A percentile compares a stretch with the other conserved stretches of the same genome.
Evolutionary conservation across 2,797 vertebrate genomes (phyloP).

Genomic region (Sebastes diploproa): DNA sequence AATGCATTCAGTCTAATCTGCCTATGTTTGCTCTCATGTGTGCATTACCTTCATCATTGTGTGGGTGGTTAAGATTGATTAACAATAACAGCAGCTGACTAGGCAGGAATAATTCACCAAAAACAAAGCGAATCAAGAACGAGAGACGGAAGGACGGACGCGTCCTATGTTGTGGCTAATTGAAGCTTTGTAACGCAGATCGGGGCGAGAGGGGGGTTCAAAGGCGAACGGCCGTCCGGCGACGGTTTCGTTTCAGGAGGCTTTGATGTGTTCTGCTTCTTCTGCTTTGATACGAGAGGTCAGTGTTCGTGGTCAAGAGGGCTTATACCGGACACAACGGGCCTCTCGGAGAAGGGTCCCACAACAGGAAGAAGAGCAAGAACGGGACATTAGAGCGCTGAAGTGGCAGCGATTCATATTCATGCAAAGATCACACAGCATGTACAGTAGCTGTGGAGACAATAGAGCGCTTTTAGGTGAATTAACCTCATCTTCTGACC

Average conservation of each 20-base stretch:
- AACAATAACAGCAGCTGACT: slow-evolving; percentile 77
- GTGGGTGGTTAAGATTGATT: slow-evolving; percentile 71
- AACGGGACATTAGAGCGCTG: slow-evolving; percentile 11
- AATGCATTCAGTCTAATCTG: slow-evolving; percentile 57
- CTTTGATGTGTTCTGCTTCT: slow-evolving; percentile 90
- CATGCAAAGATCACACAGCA: slow-evolving; percentile 42
- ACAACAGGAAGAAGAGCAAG: slow-evolving; percentile 2
- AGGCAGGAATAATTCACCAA: slow-evolving; percentile 62
- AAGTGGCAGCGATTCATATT: slow-evolving; percentile 60
- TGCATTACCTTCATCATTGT: slow-evolving; percentile 56
- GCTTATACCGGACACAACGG: slow-evolving; percentile 23
- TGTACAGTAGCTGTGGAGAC: background rate
- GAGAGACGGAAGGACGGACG: slow-evolving; percentile 11
- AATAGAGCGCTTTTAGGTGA: background rate
- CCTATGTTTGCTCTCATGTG: slow-evolving; percentile 73
- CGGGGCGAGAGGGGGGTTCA: slow-evolving; percentile 83
- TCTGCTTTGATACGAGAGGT: slow-evolving; percentile 90
- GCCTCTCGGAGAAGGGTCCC: slow-evolving; percentile 12
- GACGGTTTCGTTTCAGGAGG: slow-evolving; percentile 81
- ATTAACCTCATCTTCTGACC: background rate
- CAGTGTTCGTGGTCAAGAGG: slow-evolving; percentile 47
- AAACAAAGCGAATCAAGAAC: slow-evolving; percentile 70
- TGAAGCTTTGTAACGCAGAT: slow-evolving; percentile 88
- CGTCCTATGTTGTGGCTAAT: slow-evolving; percentile 76
- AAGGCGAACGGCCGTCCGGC: slow-evolving; percentile 82